Base-by-base conservation (phyloP, 64 coral and sea anemone species). In the Exaiptasia diaphana region DNA sequence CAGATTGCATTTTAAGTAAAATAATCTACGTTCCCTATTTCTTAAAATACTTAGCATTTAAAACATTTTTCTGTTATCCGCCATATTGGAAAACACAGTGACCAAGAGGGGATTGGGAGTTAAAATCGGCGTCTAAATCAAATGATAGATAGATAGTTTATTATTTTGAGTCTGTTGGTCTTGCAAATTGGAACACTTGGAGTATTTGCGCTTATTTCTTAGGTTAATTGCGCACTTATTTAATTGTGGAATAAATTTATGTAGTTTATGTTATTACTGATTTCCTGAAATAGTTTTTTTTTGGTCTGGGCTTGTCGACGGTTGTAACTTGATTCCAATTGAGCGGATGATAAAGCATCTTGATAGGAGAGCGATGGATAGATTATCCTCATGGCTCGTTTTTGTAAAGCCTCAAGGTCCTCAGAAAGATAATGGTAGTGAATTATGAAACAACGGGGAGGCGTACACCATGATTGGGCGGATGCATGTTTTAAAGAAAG, bases 321-420 rank as follows among this genome's bases (percentile, higher is more conserved):
- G 43, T 46, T 15, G 15, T 7, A 46, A 6, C 5, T 6, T 46
- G 43, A 8, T 59, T 23, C 55, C 29, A 23, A 2, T 25, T 31
- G 12, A 62, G 25, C 1, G 3, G 37, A 7, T 41, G 14, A 73
- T 23, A 77, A 64, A 26, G 64, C 85, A 18, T 88, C 56, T 37
- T 27, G 11, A 23, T 69, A 78, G 25, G 73, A 31, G 20, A 54
- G 35, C 22, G 36, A 38, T 3, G 73, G 84, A 45, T 54, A 37
- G 44, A 88, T 69, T 38, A 79, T 88, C 30, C 46, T 50, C 46
- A 88, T 18, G 20, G 74, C 73, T 15, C 45, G 85, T 46, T 88
- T 88, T 28, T 88, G 85, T 5, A 78, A 31, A 49, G 38, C 9
- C 41, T 87, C 67, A 18, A 71, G 17, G 41, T 85, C 68, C 14